Conservation (phyloP, 2,797 vertebrate species). For the Ctenosaura bakeri region DNA sequence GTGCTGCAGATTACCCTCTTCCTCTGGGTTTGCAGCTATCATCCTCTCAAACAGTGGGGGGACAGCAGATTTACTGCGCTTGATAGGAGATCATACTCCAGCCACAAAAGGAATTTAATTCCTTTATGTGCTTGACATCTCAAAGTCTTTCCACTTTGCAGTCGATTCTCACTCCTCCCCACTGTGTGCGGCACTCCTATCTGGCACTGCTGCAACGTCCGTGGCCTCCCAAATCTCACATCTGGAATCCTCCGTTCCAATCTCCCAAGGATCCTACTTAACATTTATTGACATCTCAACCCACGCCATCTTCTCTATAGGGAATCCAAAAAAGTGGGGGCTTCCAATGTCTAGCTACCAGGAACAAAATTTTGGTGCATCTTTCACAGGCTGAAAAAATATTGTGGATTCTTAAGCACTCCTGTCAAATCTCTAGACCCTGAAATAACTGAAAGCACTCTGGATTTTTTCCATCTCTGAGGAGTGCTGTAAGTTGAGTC, state of each 20-base stretch:
- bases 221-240: conserved; percentile 10
- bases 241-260: neutral
- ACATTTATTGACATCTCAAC: neutral
- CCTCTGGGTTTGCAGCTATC: conserved; percentile 58
- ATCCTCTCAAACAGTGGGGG: conserved; percentile 64
- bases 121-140: conserved; percentile 56
- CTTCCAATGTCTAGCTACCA: neutral
- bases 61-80: conserved; percentile 53
- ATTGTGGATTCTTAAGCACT: neutral
- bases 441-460: neutral
- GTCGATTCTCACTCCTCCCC: conserved; percentile 60
- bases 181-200: conserved; percentile 57
- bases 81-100: conserved; percentile 66
- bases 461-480: neutral
- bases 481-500: neutral
- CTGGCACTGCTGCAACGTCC: conserved; percentile 42
- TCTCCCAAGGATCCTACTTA: conserved; percentile 46
- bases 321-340: no score
- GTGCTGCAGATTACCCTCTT: conserved; percentile 61
- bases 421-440: neutral
- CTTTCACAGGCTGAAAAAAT: neutral
- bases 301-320: neutral
- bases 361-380: neutral
- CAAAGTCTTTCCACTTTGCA: conserved; percentile 56
- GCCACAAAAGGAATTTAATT: conserved; percentile 64